A percentile compares a stretch with the other conserved stretches of the same genome.
These are phyloP conservation scores for Drosophila nikananu DNA, from an alignment of 1,140 invertebrate genomes.

Conservation along the genomic window DNA sequence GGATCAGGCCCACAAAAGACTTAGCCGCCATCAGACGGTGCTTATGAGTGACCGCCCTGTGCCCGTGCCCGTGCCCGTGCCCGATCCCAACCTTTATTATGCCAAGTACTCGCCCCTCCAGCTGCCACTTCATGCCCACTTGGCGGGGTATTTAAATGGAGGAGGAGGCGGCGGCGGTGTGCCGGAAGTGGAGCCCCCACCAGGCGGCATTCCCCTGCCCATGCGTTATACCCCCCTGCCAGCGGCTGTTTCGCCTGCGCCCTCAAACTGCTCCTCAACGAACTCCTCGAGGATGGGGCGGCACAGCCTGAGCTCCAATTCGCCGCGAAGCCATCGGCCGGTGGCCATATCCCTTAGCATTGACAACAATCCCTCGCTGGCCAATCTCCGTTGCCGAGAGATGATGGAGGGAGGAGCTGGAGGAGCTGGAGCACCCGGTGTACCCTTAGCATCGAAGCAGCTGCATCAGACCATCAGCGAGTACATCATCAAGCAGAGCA, in stretches of 20 bases:
- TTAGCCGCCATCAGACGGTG: constrained; percentile 76
- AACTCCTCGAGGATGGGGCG: constrained; percentile 52
- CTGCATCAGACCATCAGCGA: constrained; percentile 82
- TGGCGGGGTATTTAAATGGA: constrained; percentile 55
- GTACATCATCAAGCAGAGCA: constrained; percentile 88
- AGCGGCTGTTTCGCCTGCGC: constrained; percentile 29
- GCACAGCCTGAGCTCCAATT: constrained; percentile 55
- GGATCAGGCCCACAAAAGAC: constrained; percentile 78
- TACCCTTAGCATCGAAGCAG: constrained; percentile 53
- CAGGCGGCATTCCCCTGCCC: constrained; percentile 39
- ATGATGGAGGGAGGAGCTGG: constrained; percentile 32
- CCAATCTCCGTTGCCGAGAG: constrained; percentile 63
- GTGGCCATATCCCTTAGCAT: constrained; percentile 76
- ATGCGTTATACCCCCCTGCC: constrained; percentile 65
- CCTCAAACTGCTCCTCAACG: constrained; percentile 36
- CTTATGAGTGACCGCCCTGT: constrained; percentile 68
- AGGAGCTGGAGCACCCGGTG: background rate
- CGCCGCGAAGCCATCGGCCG: constrained; percentile 60
- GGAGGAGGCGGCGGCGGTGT: background rate
- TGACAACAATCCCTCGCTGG: constrained; percentile 61
- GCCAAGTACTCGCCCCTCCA: constrained; percentile 58
- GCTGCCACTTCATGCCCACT: constrained; percentile 13
- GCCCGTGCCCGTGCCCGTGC: constrained; percentile 33
- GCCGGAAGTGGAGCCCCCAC: background rate
- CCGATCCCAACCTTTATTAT: constrained; percentile 54